Conservation (phyloP, 2,797 vertebrate species). For the Botia kubotai region DNA sequence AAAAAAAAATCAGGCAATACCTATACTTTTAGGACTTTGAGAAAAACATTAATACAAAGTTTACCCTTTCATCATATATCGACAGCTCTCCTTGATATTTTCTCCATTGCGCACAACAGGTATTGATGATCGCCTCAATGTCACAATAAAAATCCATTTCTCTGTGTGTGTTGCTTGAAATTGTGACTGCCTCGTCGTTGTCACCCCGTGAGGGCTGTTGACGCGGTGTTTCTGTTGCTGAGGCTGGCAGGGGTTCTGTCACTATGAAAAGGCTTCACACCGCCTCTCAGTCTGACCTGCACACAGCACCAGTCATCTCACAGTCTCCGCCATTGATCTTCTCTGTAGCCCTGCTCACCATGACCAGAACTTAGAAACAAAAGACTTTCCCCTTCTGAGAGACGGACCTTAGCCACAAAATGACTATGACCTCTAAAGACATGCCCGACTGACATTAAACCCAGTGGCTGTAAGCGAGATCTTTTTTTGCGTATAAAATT, state of each 20-base stretch:
- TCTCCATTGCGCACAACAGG: conserved; percentile 25
- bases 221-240: conserved; percentile 38
- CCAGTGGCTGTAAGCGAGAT: conserved; percentile 14
- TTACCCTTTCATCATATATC: conserved; percentile 41
- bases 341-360: conserved; percentile 29
- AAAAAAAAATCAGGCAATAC: conserved; percentile 6
- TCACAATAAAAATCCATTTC: conserved; percentile 50
- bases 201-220: conserved; percentile 36
- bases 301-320: conserved; percentile 42
- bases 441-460: conserved; percentile 23
- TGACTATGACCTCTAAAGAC: conserved; percentile 40
- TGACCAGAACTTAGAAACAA: conserved; percentile 48
- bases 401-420: conserved; percentile 22
- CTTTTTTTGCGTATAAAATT: conserved; percentile 24
- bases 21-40: conserved; percentile 30
- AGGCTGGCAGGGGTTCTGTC: conserved; percentile 46
- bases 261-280: conserved; percentile 53
- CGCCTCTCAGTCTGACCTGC: conserved; percentile 53
- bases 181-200: conserved; percentile 43
- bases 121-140: conserved; percentile 52
- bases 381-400: conserved; percentile 9
- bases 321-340: conserved; percentile 46
- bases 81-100: conserved; percentile 44
- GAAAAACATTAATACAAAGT: conserved; percentile 21
- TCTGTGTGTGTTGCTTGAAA: conserved; percentile 45